Evolutionary conservation across 2,797 vertebrate species (phyloP).

Genomic region (Sebastes aleutianus): DNA sequence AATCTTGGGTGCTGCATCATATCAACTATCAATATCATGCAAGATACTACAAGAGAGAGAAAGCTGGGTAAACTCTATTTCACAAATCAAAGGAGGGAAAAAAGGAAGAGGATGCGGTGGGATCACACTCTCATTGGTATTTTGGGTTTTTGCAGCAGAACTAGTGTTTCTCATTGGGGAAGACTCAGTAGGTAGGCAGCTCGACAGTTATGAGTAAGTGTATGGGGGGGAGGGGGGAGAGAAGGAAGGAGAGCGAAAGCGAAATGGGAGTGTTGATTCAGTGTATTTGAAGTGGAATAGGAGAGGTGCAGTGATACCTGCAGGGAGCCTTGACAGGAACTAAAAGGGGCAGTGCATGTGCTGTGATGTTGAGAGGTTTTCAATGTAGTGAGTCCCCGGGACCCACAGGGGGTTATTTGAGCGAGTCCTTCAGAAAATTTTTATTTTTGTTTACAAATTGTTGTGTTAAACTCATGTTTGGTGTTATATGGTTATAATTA

Average conservation of each 20-base stretch:
- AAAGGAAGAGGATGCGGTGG: neutral
- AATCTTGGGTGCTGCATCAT: neutral
- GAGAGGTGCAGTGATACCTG: conserved; percentile 29
- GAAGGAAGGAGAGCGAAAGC: neutral
- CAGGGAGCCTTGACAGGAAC: conserved; percentile 25
- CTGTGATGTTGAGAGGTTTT: neutral
- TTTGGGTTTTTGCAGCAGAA: neutral
- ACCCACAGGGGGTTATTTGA: neutral
- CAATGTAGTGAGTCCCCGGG: neutral
- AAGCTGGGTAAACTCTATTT: conserved; percentile 20
- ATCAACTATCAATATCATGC: neutral
- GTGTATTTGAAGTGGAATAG: conserved; percentile 28
- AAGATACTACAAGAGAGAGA: neutral
- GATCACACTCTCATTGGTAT: neutral
- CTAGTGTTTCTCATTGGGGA: conserved; percentile 27
- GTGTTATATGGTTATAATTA: neutral
- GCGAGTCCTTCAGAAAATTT: neutral
- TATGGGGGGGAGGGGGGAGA: neutral
- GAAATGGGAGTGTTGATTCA: conserved; percentile 14
- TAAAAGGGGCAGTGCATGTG: neutral
- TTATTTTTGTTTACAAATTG: neutral
- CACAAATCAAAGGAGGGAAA: conserved; percentile 31
- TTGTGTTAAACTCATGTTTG: neutral
- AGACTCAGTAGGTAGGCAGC: conserved; percentile 7
- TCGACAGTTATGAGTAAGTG: conserved; percentile 11